These are phyloP conservation scores for Menura novaehollandiae DNA, from an alignment of 2,113 vertebrate species.

Conservation along the genomic window DNA sequence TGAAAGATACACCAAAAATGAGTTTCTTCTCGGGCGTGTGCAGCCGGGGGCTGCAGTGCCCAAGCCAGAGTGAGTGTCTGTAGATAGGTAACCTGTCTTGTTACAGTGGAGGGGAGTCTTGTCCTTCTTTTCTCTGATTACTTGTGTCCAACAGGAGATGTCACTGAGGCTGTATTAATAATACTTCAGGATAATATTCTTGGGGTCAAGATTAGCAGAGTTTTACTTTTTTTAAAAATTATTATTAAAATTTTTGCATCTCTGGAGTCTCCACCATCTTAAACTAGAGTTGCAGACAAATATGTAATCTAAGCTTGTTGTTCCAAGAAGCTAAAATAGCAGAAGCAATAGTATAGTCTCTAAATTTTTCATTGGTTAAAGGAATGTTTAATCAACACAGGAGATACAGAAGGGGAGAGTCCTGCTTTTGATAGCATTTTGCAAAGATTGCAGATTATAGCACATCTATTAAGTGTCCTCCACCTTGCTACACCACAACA, in stretches of 20 bases:
- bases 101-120: background rate
- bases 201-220: background rate
- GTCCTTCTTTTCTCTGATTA: background rate
- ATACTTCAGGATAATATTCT: background rate
- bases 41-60: background rate
- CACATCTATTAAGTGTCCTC: background rate
- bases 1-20: background rate
- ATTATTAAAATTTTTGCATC: background rate
- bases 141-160: background rate
- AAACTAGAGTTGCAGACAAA: background rate
- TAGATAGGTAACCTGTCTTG: background rate
- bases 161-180: background rate
- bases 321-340: background rate
- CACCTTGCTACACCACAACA: background rate
- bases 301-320: background rate
- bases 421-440: background rate
- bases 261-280: background rate
- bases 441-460: background rate
- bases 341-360: background rate
- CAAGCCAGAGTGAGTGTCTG: background rate
- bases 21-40: rapidly evolving
- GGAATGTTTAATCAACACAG: background rate
- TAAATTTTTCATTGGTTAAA: background rate
- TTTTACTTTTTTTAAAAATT: background rate
- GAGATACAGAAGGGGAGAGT: background rate